Evolutionary conservation across 2,113 vertebrate species (phyloP).

Genomic region (Rousettus leschenaultii): DNA sequence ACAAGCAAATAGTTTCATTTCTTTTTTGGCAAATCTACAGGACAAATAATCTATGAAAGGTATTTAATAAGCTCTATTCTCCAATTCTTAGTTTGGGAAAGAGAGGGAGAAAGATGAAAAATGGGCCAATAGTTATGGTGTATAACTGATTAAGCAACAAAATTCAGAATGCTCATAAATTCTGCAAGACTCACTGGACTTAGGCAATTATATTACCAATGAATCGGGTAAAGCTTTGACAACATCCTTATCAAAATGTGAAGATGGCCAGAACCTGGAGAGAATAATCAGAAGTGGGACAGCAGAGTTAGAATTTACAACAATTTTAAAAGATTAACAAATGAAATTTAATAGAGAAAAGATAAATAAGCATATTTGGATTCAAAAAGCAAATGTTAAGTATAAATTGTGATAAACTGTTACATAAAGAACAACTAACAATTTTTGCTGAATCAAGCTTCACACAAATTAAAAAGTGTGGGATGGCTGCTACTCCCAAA

Average conservation of each 20-base stretch:
- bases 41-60: not conserved
- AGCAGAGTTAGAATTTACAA: not conserved
- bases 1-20: not conserved
- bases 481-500: not conserved
- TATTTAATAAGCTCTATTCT: not conserved
- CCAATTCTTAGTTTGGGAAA: not conserved
- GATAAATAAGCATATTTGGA: not conserved
- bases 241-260: not conserved
- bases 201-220: not conserved
- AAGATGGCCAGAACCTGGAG: not conserved
- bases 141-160: not conserved
- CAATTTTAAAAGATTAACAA: conserved; percentile 26
- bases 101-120: not conserved
- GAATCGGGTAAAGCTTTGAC: not conserved
- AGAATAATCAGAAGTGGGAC: not conserved
- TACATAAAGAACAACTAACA: not conserved
- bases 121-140: not conserved
- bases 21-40: not conserved
- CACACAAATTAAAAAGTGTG: not conserved
- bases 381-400: not conserved
- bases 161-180: not conserved
- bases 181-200: not conserved
- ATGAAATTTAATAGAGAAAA: not conserved
- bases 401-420: not conserved
- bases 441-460: not conserved